Conservation (phyloP, 2,797 vertebrate genomes). For the Notolepis coatsorum region DNA sequence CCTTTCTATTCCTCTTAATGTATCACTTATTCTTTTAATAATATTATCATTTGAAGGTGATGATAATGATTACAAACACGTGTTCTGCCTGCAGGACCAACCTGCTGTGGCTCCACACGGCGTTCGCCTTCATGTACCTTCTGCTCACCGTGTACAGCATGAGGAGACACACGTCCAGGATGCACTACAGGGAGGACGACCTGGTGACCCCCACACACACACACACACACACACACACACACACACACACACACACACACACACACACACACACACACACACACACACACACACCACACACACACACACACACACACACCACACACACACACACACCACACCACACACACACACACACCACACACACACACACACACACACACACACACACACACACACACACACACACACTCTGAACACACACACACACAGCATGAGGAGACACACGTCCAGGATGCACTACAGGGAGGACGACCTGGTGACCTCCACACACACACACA, state of each 20-base stretch:
- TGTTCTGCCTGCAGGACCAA: conserved; percentile 83
- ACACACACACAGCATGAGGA: conserved; percentile 99
- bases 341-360: no score
- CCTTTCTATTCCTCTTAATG: no score
- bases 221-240: no score
- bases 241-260: no score
- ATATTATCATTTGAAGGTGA: background rate
- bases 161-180: conserved; percentile 97
- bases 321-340: no score
- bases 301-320: no score
- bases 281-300: no score
- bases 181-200: conserved; percentile 98
- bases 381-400: no score
- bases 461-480: conserved; percentile 99
- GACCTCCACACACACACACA: conserved; percentile 28
- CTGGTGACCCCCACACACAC: conserved; percentile 81
- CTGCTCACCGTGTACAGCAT: conserved; percentile 98
- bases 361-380: no score
- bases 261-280: no score
- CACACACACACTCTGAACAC: no score
- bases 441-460: conserved; percentile 98
- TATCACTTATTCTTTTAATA: background rate
- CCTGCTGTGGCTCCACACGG: conserved; percentile 94
- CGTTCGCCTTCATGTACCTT: conserved; percentile 96
- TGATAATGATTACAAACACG: background rate